Evolutionary conservation across 1,140 invertebrate genomes (phyloP).

Genomic region (Laodelphax striatellus): DNA sequence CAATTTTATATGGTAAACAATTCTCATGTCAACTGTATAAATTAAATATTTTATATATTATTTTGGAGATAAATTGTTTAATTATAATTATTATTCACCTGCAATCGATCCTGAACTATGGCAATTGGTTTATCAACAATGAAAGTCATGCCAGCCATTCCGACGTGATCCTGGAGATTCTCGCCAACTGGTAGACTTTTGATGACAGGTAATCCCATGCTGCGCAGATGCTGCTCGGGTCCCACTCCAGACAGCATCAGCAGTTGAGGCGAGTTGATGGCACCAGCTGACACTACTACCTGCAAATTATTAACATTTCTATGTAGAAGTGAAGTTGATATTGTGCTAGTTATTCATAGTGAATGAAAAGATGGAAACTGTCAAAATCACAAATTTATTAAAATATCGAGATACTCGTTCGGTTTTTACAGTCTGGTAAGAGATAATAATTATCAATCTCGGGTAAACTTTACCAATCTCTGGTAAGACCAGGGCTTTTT

Average conservation of each 20-base stretch:
- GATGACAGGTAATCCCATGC: slow-evolving; percentile 55
- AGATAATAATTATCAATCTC: too few species aligned
- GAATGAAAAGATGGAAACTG: too few species aligned
- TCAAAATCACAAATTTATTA: too few species aligned
- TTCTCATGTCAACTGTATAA: too few species aligned
- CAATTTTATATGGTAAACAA: too few species aligned
- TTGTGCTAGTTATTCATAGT: too few species aligned
- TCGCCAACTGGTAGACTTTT: slow-evolving; percentile 53
- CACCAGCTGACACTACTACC: slow-evolving; percentile 59
- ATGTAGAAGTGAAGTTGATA: too few species aligned
- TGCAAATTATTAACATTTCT: slow-evolving; percentile 22
- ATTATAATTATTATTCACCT: slow-evolving; percentile 17
- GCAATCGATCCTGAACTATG: slow-evolving; percentile 49
- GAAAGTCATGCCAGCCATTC: slow-evolving; percentile 69
- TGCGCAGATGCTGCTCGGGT: slow-evolving; percentile 55
- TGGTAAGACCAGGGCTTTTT: too few species aligned
- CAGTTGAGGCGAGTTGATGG: slow-evolving; percentile 68
- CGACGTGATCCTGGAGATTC: slow-evolving; percentile 73
- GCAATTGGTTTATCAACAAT: slow-evolving; percentile 60
- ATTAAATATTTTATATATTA: too few species aligned
- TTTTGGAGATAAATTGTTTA: background rate
- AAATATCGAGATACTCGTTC: too few species aligned
- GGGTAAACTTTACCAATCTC: too few species aligned
- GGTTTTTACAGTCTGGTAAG: too few species aligned
- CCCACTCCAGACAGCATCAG: slow-evolving; percentile 83